Evolutionary conservation across 2,113 vertebrate species (phyloP).

Genomic region (Apistogramma diplotaenia): DNA sequence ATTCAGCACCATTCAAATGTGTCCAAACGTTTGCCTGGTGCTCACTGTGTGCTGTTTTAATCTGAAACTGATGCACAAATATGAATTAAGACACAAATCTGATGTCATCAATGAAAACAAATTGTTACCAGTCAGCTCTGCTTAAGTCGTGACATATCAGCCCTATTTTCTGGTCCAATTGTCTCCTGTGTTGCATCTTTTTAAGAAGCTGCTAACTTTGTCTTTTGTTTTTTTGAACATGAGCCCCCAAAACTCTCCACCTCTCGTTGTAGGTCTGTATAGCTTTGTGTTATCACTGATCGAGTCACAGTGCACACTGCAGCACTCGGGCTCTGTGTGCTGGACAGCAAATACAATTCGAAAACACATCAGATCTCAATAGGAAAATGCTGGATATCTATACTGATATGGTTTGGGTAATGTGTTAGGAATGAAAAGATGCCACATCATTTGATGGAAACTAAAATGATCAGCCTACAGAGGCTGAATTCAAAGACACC

Average conservation of each 20-base stretch:
- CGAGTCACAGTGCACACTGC: not conserved
- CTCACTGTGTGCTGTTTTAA: not conserved
- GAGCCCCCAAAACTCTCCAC: not conserved
- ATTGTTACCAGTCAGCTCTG: not conserved
- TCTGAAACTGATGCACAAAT: not conserved
- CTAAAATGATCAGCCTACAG: too few relatives aligned
- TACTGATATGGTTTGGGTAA: too few relatives aligned
- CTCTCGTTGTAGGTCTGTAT: not conserved
- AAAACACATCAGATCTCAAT: too few relatives aligned
- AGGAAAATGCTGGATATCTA: too few relatives aligned
- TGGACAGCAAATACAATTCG: not conserved
- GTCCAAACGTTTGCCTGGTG: too few relatives aligned
- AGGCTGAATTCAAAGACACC: too few relatives aligned
- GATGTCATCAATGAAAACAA: not conserved
- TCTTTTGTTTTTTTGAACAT: not conserved
- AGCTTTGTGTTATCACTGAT: not conserved
- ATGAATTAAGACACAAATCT: not conserved
- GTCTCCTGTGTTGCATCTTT: not conserved
- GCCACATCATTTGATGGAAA: too few relatives aligned
- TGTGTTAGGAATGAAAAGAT: too few relatives aligned
- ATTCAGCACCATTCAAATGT: too few relatives aligned
- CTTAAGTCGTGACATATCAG: not conserved
- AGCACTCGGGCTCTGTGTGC: not conserved
- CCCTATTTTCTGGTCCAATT: not conserved
- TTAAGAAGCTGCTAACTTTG: not conserved